phyloP scores from a whole-genome alignment of 2,113 vertebrate genomes.

The Turdus rufiventris region DNA sequence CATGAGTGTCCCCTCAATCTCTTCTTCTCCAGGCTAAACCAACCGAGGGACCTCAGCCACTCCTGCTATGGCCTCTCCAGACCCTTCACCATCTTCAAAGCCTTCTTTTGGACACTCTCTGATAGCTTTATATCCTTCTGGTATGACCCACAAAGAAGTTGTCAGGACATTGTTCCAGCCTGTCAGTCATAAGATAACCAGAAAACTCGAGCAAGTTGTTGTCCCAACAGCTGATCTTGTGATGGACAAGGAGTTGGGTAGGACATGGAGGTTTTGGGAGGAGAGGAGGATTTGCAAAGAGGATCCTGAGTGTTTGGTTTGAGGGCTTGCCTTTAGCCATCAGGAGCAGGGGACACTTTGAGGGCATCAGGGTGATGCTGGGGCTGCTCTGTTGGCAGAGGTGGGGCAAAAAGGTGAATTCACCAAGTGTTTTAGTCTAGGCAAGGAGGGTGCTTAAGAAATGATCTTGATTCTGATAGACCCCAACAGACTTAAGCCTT shows the following conservation, averaged over 20 bases:
- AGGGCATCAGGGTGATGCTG: not conserved
- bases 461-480: not conserved
- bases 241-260: not conserved
- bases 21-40: not conserved
- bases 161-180: rapidly evolving
- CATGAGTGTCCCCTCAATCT: not conserved
- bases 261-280: not conserved
- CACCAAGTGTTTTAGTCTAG: rapidly evolving
- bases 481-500: not conserved
- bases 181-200: not conserved
- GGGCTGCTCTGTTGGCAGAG: not conserved
- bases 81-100: not conserved
- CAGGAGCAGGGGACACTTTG: not conserved
- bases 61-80: not conserved
- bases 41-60: not conserved
- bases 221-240: not conserved
- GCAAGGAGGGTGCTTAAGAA: not conserved
- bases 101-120: not conserved
- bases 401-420: not conserved
- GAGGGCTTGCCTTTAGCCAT: not conserved
- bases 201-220: not conserved
- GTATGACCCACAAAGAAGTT: not conserved
- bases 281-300: not conserved
- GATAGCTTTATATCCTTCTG: not conserved
- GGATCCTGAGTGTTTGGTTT: not conserved